Evolutionary conservation across 2,797 vertebrate genomes (phyloP).

Genomic region (Cryptoprocta ferox): DNA sequence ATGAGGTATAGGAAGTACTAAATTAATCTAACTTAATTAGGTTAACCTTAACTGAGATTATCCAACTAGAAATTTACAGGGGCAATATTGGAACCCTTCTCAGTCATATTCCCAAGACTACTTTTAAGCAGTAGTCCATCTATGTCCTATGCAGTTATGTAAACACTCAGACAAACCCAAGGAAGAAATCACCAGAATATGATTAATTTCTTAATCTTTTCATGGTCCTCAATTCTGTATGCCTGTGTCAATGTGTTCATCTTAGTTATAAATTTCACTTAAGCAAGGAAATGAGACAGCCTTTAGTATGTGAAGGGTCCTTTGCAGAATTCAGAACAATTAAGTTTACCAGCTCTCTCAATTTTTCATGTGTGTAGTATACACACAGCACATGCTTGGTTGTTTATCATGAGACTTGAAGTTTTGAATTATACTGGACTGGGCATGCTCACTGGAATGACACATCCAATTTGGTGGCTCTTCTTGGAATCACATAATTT

Average conservation of each 20-base stretch:
- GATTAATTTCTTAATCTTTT: conserved; percentile 74
- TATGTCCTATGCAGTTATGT: not conserved
- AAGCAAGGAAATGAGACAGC: conserved; percentile 60
- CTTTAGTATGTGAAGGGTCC: conserved; percentile 50
- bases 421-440: not conserved
- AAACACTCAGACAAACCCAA: conserved; percentile 57
- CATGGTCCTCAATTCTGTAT: conserved; percentile 22
- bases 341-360: not conserved
- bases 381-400: not conserved
- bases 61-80: not conserved
- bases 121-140: not conserved
- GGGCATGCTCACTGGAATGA: not conserved
- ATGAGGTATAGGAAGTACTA: not conserved
- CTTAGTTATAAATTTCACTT: conserved; percentile 68
- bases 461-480: conserved; percentile 26
- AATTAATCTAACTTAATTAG: not conserved
- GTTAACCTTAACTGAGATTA: not conserved
- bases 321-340: conserved; percentile 55
- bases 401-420: not conserved
- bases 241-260: conserved; percentile 11
- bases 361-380: not conserved
- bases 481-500: conserved; percentile 16
- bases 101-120: not conserved
- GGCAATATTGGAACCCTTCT: not conserved
- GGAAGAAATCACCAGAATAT: conserved; percentile 45